phyloP scores from a whole-genome alignment of 2,113 vertebrate species.

The Ploceus nigricollis region DNA sequence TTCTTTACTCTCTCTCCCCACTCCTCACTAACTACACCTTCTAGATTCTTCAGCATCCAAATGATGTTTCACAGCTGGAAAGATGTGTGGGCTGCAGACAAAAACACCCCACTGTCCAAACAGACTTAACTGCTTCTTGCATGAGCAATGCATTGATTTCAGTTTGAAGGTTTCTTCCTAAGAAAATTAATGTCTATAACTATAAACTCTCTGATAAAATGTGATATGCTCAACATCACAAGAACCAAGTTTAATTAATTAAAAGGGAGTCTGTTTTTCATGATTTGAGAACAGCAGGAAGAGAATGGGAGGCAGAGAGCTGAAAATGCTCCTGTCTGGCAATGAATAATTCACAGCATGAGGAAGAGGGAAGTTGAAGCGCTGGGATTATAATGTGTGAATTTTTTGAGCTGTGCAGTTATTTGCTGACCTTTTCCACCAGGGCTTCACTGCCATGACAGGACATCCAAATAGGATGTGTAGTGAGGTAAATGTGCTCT shows the following conservation, averaged over 20 bases:
- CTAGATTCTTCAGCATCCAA: not conserved
- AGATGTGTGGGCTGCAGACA: not conserved
- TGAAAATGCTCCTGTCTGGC: not conserved
- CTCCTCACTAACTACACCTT: not conserved
- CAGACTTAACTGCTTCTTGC: not conserved
- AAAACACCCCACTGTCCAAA: not conserved
- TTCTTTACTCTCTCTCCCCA: not conserved
- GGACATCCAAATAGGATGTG: not conserved
- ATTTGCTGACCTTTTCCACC: not conserved
- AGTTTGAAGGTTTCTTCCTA: not conserved
- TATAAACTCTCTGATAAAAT: not conserved
- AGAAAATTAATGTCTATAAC: not conserved
- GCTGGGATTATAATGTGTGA: not conserved
- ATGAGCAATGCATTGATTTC: not conserved
- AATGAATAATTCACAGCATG: not conserved
- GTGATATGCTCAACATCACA: not conserved
- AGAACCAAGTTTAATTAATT: not conserved
- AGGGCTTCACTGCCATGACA: not conserved
- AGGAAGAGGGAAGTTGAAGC: not conserved
- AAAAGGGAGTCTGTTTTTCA: not conserved
- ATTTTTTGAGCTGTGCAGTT: not conserved
- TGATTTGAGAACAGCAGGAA: not conserved
- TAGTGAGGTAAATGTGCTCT: not conserved
- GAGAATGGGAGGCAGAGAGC: not conserved
- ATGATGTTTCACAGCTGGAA: not conserved